Conservation (phyloP, 2,888 invertebrate genomes). For the Orthosia gothica region DNA sequence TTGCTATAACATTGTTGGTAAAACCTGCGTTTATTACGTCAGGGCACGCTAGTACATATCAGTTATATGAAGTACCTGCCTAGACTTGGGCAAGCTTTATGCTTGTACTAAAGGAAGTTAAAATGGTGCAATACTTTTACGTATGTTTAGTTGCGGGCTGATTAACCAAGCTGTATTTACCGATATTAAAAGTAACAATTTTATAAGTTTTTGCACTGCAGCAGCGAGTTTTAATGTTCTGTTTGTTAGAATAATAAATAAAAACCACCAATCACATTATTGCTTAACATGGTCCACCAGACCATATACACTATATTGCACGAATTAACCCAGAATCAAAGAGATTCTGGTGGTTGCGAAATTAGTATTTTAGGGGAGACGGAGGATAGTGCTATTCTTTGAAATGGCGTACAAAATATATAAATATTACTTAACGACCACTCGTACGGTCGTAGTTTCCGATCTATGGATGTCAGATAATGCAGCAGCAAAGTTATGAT, state of each 20-base stretch:
- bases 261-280: slow-evolving; percentile 6
- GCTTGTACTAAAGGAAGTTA: slow-evolving; percentile 17
- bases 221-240: slow-evolving; percentile 4
- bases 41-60: slow-evolving; percentile 39
- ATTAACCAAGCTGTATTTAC: slow-evolving; percentile 30
- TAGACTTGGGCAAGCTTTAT: slow-evolving; percentile 19
- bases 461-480: background rate
- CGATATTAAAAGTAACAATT: slow-evolving; percentile 23
- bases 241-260: background rate
- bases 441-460: too few species aligned
- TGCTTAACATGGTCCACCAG: background rate
- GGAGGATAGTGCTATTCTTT: background rate
- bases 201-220: slow-evolving; percentile 1
- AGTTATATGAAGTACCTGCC: background rate
- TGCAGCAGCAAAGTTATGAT: background rate
- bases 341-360: background rate
- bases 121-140: slow-evolving; percentile 52
- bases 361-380: background rate
- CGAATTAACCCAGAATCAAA: background rate
- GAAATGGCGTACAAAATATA: background rate
- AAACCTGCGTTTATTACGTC: slow-evolving; percentile 30
- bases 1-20: slow-evolving; percentile 32
- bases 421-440: too few species aligned
- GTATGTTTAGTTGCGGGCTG: slow-evolving; percentile 33
- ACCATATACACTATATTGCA: background rate